A percentile compares a stretch with the other conserved stretches of the same genome.
Conservation (phyloP, 2,113 vertebrate genomes). For the Chaetura pelagica region DNA sequence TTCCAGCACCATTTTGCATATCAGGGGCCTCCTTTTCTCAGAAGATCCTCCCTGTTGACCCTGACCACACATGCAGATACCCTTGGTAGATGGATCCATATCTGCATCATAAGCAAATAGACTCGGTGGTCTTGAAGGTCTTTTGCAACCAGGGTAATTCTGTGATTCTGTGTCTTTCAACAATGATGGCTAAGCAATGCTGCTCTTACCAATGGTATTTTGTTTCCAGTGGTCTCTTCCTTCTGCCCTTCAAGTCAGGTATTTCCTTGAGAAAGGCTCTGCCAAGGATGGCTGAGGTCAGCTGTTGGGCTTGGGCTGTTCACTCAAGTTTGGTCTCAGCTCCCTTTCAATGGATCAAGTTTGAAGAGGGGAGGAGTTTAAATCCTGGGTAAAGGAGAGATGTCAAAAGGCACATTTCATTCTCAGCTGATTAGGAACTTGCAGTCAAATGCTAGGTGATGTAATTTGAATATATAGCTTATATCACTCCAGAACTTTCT, state of each 20-base stretch:
- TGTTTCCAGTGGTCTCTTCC: slow-evolving; percentile 11
- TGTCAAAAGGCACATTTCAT: background rate
- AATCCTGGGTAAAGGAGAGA: background rate
- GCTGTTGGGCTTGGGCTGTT: background rate
- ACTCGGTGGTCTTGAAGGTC: no score
- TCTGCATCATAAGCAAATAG: background rate
- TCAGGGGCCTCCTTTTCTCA: background rate
- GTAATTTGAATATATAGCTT: background rate
- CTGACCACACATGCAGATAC: background rate
- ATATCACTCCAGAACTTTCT: background rate
- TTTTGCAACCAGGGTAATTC: no score
- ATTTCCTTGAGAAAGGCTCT: slow-evolving; percentile 63
- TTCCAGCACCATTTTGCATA: background rate
- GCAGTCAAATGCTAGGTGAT: background rate
- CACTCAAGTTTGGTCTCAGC: background rate
- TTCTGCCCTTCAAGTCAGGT: slow-evolving; percentile 39
- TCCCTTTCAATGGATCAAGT: background rate
- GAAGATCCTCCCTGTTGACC: background rate
- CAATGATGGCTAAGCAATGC: fast-evolving
- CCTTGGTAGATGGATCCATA: background rate
- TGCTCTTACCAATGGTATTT: background rate
- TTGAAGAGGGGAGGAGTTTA: background rate
- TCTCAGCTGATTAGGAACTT: background rate
- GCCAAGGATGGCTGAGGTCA: background rate
- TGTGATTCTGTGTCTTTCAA: background rate